phyloP scores from a whole-genome alignment of 2,888 invertebrate genomes.

The Gerris lacustris region DNA sequence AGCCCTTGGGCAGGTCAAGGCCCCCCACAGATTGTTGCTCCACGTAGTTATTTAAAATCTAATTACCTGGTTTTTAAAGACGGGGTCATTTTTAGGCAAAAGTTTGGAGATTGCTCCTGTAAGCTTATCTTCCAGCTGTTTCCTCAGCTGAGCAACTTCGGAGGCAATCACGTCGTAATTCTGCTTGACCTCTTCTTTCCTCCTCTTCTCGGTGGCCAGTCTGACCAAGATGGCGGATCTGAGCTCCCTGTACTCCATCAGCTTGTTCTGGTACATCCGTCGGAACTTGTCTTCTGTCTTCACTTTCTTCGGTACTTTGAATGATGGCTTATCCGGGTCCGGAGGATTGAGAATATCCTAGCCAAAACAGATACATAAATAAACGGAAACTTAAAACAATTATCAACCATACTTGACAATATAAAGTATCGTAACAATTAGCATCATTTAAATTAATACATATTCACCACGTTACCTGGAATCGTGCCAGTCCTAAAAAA shows the following conservation, averaged over 20 bases:
- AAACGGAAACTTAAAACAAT: too few species aligned
- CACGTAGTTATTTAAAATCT: neutral
- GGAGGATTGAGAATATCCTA: neutral
- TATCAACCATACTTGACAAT: too few species aligned
- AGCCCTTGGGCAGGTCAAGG: too few species aligned
- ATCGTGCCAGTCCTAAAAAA: too few species aligned
- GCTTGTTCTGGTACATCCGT: neutral
- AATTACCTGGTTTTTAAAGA: neutral
- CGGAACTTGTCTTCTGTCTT: neutral
- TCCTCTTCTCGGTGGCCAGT: neutral
- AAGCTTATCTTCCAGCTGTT: neutral
- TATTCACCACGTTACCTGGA: too few species aligned
- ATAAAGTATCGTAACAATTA: too few species aligned
- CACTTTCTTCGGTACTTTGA: slow-evolving; percentile 1
- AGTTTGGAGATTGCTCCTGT: neutral
- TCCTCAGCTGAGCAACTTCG: neutral
- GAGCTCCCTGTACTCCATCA: neutral
- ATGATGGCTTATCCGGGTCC: neutral
- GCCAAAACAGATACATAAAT: too few species aligned
- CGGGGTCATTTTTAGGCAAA: neutral
- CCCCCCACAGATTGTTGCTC: too few species aligned
- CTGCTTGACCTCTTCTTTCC: neutral
- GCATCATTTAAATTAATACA: too few species aligned
- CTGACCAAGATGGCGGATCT: neutral
- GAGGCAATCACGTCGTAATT: neutral